Evolutionary conservation across 1,140 invertebrate species (phyloP).

Genomic region (Vollenhovia emeryi): DNA sequence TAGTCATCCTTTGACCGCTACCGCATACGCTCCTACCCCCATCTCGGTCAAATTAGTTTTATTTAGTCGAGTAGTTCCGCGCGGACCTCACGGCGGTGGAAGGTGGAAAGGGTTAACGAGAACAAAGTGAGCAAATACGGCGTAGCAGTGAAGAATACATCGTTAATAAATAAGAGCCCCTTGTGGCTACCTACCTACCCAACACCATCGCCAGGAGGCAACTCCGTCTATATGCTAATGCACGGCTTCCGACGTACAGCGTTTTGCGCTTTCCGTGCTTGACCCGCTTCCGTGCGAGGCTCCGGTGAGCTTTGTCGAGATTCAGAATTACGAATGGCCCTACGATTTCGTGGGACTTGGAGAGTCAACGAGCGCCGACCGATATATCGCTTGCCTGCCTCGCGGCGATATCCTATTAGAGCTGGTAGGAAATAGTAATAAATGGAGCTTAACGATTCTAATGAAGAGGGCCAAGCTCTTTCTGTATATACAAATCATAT

Average conservation of each 20-base stretch:
- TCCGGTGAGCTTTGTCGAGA: not conserved
- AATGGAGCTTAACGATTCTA: not conserved
- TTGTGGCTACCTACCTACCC: constrained; percentile 70
- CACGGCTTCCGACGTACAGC: constrained; percentile 81
- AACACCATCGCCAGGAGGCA: constrained; percentile 77
- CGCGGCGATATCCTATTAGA: not conserved
- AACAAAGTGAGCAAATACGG: constrained; percentile 67
- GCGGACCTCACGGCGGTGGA: constrained; percentile 14
- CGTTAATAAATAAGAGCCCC: constrained; percentile 82
- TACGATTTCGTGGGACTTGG: not conserved
- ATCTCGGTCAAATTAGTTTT: constrained; percentile 45
- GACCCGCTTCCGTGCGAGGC: constrained; percentile 11
- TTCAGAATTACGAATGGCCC: not conserved
- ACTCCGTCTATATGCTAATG: constrained; percentile 85
- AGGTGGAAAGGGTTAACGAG: constrained; percentile 59
- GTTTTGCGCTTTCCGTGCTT: constrained; percentile 79
- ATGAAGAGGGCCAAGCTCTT: not conserved
- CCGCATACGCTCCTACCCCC: constrained; percentile 40
- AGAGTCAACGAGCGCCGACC: not conserved
- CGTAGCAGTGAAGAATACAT: constrained; percentile 78
- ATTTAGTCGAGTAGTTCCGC: constrained; percentile 42
- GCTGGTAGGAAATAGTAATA: not conserved
- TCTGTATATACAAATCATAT: not conserved
- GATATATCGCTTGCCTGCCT: not conserved
- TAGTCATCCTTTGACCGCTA: constrained; percentile 56